A percentile compares a stretch with the other conserved stretches of the same genome.
phyloP scores from a whole-genome alignment of 2,888 invertebrate species.

The Lymantria monacha region DNA sequence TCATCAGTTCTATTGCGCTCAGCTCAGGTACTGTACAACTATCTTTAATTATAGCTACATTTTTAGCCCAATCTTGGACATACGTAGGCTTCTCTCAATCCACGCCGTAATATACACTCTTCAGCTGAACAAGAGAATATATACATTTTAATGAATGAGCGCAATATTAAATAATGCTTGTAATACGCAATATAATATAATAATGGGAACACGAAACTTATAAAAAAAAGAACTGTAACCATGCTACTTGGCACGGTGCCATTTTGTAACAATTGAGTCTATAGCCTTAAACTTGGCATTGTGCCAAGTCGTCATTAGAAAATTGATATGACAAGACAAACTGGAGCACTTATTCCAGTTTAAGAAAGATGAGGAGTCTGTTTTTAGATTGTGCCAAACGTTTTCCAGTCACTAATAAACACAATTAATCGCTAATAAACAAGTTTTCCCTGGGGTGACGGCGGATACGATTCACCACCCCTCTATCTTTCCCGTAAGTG shows the following conservation, averaged over 20 bases:
- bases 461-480: too few species aligned
- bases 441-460: too few species aligned
- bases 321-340: constrained; percentile 42
- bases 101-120: too few species aligned
- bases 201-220: neutral
- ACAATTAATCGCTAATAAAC: too few species aligned
- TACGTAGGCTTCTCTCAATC: too few species aligned
- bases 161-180: neutral
- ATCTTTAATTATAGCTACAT: neutral
- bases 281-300: constrained; percentile 45
- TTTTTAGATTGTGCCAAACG: neutral
- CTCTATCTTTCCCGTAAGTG: too few species aligned
- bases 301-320: constrained; percentile 34
- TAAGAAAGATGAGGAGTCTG: neutral
- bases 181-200: neutral
- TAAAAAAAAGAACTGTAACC: constrained; percentile 2
- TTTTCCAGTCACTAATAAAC: neutral
- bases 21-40: constrained; percentile 85
- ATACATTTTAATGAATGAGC: neutral
- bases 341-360: constrained; percentile 21
- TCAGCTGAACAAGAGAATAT: too few species aligned
- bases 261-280: constrained; percentile 38
- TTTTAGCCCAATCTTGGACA: neutral
- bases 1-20: constrained; percentile 93
- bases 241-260: constrained; percentile 41